Conservation (phyloP, 1,140 invertebrate species). For the Hestina assimilis region DNA sequence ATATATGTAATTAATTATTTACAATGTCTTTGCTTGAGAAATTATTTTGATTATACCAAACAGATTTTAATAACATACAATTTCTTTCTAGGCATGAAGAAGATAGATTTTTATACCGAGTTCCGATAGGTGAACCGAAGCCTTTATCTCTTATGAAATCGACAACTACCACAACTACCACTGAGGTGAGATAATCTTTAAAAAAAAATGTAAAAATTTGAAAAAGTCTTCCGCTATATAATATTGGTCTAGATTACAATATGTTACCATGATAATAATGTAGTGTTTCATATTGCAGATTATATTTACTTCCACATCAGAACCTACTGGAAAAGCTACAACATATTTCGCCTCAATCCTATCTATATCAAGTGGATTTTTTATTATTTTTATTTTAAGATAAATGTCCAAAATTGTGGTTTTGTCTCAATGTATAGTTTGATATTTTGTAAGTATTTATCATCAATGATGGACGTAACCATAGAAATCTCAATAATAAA, state of each 20-base stretch:
- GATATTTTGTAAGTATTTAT: too few relatives aligned
- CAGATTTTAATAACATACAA: neutral
- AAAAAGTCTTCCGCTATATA: too few relatives aligned
- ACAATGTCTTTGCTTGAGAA: too few relatives aligned
- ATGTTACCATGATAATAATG: too few relatives aligned
- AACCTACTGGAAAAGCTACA: neutral
- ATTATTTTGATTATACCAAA: too few relatives aligned
- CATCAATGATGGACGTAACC: too few relatives aligned
- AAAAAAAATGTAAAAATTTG: too few relatives aligned
- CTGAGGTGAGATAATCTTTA: conserved; percentile 31
- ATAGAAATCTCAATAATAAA: too few relatives aligned
- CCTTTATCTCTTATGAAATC: conserved; percentile 41
- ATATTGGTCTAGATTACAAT: too few relatives aligned
- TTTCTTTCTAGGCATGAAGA: conserved; percentile 39
- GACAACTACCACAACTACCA: conserved; percentile 37
- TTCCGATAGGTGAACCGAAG: conserved; percentile 42
- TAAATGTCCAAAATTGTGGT: neutral
- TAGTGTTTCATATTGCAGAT: neutral
- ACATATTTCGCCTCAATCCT: neutral
- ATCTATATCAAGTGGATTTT: neutral
- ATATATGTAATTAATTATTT: too few relatives aligned
- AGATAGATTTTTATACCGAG: conserved; percentile 45
- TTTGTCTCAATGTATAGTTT: too few relatives aligned
- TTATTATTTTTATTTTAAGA: neutral
- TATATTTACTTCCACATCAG: neutral